phyloP scores from a whole-genome alignment of 2,888 invertebrate species.

The Brassicogethes aeneus region DNA sequence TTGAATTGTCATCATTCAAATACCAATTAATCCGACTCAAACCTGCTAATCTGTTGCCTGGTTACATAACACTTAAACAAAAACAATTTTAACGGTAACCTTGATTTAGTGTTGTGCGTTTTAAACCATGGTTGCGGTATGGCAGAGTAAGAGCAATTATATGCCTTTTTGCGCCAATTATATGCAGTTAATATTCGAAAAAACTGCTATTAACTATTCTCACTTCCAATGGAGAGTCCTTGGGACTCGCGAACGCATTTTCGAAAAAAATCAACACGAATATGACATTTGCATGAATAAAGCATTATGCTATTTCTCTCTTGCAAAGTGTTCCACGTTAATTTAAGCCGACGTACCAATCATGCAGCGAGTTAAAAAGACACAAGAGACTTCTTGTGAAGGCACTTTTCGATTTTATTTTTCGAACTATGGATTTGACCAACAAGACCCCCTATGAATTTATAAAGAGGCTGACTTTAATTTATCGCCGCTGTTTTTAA shows the following conservation, averaged over 20 bases:
- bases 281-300: background rate
- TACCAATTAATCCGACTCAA: too few relatives aligned
- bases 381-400: background rate
- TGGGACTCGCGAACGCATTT: background rate
- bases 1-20: too few relatives aligned
- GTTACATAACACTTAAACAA: too few relatives aligned
- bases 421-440: constrained; percentile 12
- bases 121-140: too few relatives aligned
- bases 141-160: too few relatives aligned
- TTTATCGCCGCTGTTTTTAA: constrained; percentile 30
- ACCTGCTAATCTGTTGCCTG: too few relatives aligned
- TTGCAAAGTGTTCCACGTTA: background rate
- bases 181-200: background rate
- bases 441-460: constrained; percentile 31
- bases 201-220: background rate
- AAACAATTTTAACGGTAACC: too few relatives aligned
- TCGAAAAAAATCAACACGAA: background rate
- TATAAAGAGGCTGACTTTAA: constrained; percentile 33
- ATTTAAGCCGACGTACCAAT: background rate
- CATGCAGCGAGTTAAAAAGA: background rate
- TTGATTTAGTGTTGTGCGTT: too few relatives aligned
- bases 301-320: background rate
- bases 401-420: background rate
- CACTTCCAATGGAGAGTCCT: background rate
- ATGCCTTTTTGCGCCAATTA: background rate